Evolutionary conservation across 2,113 vertebrate genomes (phyloP).

Genomic region (Festucalex cinctus): DNA sequence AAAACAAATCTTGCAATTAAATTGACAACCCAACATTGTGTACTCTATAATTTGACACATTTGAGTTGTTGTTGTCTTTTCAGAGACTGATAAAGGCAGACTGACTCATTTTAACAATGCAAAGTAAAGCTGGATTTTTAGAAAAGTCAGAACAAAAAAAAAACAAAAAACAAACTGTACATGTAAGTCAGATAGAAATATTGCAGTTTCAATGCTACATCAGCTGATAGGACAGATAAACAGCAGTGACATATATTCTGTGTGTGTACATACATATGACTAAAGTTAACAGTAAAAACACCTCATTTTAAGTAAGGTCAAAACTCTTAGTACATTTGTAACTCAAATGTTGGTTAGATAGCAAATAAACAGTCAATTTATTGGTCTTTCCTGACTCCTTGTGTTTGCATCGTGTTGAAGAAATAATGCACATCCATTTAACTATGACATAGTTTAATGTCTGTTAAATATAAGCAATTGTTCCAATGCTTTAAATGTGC

Average conservation of each 20-base stretch:
- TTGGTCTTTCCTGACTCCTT: slow-evolving; percentile 16
- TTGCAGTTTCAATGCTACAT: slow-evolving; percentile 46
- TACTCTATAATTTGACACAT: not conserved
- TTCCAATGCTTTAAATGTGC: not conserved
- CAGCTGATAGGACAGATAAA: slow-evolving; percentile 46
- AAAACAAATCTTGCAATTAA: not conserved
- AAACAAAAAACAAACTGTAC: not conserved
- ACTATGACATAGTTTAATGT: not conserved
- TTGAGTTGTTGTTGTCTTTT: not conserved
- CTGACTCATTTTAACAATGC: not conserved
- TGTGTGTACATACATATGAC: slow-evolving; percentile 58
- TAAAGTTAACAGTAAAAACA: slow-evolving; percentile 55
- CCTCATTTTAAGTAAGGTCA: slow-evolving; percentile 37
- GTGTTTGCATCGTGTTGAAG: not conserved
- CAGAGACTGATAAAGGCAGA: slow-evolving; percentile 8
- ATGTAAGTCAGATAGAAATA: slow-evolving; percentile 25
- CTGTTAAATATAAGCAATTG: not conserved
- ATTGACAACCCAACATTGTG: not conserved
- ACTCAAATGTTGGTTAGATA: slow-evolving; percentile 55
- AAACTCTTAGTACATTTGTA: slow-evolving; percentile 38
- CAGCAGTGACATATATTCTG: slow-evolving; percentile 43
- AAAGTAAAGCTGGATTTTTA: not conserved
- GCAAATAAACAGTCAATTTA: slow-evolving; percentile 40
- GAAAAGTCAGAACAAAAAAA: not conserved
- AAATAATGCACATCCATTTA: not conserved